Percentiles rank a stretch among this genome's conserved stretches.
Evolutionary conservation across 2,888 invertebrate genomes (phyloP).

Genomic region (Volucella zonaria): DNA sequence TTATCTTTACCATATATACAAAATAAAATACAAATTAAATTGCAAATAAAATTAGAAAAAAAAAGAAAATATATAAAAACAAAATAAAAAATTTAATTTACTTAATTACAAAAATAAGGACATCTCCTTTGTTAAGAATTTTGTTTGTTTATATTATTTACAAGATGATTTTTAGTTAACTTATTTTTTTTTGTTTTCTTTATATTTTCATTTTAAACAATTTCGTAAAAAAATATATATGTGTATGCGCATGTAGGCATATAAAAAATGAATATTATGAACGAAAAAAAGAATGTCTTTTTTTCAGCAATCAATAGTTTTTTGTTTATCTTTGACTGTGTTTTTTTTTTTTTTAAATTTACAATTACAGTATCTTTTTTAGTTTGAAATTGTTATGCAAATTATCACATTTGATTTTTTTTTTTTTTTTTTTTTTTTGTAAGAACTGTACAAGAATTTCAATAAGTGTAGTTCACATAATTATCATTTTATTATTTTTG

Average conservation of each 20-base stretch:
- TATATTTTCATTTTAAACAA: constrained; percentile 55
- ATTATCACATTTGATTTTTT: constrained; percentile 70
- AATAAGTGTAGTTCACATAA: constrained; percentile 20
- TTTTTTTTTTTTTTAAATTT: constrained; percentile 32
- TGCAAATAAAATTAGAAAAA: constrained; percentile 48
- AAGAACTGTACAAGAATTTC: constrained; percentile 69
- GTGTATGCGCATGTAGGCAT: constrained; percentile 44
- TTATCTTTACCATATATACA: constrained; percentile 60
- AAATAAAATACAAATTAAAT: constrained; percentile 48
- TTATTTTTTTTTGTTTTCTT: constrained; percentile 17
- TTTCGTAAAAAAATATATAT: constrained; percentile 73
- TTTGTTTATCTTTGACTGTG: constrained; percentile 11
- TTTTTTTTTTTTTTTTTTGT: constrained; percentile 15
- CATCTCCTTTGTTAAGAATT: constrained; percentile 43
- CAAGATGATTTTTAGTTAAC: constrained; percentile 46
- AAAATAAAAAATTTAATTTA: constrained; percentile 51
- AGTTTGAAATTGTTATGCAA: constrained; percentile 65
- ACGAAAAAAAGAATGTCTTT: constrained; percentile 48
- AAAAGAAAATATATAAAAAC: constrained; percentile 30
- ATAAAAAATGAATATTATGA: constrained; percentile 58
- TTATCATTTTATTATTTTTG: not conserved
- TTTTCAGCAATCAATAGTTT: constrained; percentile 21
- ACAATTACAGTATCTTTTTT: constrained; percentile 33
- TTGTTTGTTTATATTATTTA: constrained; percentile 50
- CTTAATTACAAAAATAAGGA: constrained; percentile 66